Percentiles rank a stretch among this genome's conserved stretches.
phyloP scores from a whole-genome alignment of 2,113 vertebrate species.

The Myiopsitta monachus region DNA sequence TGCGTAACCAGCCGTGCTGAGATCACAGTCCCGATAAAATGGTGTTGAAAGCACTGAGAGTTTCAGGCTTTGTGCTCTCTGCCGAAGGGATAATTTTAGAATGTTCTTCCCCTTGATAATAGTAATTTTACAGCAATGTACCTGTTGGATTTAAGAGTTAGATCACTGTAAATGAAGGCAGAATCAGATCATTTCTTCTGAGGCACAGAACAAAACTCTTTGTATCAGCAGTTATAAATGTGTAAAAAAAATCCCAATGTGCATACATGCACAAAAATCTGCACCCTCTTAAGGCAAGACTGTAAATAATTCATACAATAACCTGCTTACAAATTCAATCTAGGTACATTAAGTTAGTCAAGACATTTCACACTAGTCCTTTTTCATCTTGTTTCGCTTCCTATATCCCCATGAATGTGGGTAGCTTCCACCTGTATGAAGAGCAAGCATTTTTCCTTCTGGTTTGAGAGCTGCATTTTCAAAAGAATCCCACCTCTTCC shows the following conservation, averaged over 20 bases:
- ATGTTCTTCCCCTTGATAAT: constrained; percentile 58
- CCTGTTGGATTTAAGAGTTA: constrained; percentile 48
- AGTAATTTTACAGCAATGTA: constrained; percentile 55
- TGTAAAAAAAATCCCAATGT: neutral
- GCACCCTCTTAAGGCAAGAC: constrained; percentile 18
- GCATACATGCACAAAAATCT: neutral
- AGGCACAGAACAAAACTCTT: constrained; percentile 30
- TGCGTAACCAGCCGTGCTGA: neutral
- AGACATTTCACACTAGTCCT: neutral
- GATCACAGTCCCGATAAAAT: constrained; percentile 37
- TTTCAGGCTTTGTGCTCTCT: constrained; percentile 27
- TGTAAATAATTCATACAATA: constrained; percentile 59
- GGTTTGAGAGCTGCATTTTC: neutral
- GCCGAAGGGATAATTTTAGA: constrained; percentile 58
- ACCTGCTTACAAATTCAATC: neutral
- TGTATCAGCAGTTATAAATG: constrained; percentile 35
- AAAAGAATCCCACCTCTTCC: neutral
- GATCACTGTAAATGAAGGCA: constrained; percentile 45
- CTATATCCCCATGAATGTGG: neutral
- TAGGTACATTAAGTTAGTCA: neutral
- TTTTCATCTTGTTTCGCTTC: neutral
- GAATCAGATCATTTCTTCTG: constrained; percentile 23
- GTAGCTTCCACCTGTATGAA: neutral
- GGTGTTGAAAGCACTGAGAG: constrained; percentile 41
- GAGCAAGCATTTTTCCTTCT: neutral